phyloP scores from a whole-genome alignment of 2,113 vertebrate species.

The Atractosteus spatula region DNA sequence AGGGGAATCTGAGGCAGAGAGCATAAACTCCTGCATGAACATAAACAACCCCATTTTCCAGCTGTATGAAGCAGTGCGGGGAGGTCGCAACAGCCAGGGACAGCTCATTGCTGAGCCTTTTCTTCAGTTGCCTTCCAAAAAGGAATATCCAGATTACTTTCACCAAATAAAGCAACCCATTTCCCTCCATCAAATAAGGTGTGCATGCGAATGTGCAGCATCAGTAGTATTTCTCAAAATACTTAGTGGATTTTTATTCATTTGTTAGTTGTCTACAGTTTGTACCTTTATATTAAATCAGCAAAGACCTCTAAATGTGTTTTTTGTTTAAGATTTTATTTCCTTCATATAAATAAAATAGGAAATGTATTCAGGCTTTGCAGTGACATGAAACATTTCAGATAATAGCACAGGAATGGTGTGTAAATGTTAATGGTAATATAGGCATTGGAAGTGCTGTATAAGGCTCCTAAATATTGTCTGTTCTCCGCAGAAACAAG shows the following conservation, averaged over 20 bases:
- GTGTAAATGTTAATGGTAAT: neutral
- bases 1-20: conserved; percentile 91
- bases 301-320: neutral
- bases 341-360: no score
- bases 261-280: no score
- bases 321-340: no score
- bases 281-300: no score
- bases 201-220: conserved; percentile 21
- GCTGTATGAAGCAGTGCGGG: conserved; percentile 90
- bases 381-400: no score
- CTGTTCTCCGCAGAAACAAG: conserved; percentile 74
- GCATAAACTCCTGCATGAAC: conserved; percentile 91
- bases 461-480: neutral
- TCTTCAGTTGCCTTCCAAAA: conserved; percentile 92
- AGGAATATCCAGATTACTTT: conserved; percentile 97
- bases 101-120: conserved; percentile 95
- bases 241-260: no score
- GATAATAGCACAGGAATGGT: no score
- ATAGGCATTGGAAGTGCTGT: neutral
- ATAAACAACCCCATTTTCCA: conserved; percentile 92
- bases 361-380: no score
- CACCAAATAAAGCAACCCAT: conserved; percentile 91
- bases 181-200: conserved; percentile 93
- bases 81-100: conserved; percentile 91
- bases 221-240: no score